A percentile compares a stretch with the other conserved stretches of the same genome.
These are phyloP conservation scores for Uria lomvia DNA, from an alignment of 2,113 vertebrate genomes.

Conservation along the genomic window DNA sequence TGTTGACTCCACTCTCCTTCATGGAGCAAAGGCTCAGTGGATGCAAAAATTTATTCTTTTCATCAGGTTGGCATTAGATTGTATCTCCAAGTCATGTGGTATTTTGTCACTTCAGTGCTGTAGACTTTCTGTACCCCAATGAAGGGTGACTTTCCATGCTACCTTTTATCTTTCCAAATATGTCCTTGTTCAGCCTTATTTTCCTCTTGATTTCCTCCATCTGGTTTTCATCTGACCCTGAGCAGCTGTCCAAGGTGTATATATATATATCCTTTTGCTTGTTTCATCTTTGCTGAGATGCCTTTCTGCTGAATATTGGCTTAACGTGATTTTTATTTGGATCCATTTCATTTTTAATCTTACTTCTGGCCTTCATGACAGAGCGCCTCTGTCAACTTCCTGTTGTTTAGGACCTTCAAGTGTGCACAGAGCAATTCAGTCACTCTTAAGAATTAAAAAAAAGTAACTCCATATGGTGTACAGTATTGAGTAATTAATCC, in stretches of 20 bases:
- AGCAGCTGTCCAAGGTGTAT: slow-evolving; percentile 61
- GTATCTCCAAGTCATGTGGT: background rate
- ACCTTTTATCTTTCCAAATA: slow-evolving; percentile 23
- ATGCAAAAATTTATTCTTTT: background rate
- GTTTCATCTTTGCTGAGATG: slow-evolving; percentile 17
- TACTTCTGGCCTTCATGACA: background rate
- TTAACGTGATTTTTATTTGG: slow-evolving; percentile 20
- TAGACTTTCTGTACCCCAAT: background rate
- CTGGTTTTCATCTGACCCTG: slow-evolving; percentile 40
- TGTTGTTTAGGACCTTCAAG: background rate
- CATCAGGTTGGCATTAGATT: background rate
- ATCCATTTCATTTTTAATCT: background rate
- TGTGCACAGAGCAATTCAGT: background rate
- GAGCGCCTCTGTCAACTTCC: background rate
- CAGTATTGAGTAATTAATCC: background rate
- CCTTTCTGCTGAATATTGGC: background rate
- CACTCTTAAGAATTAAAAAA: background rate
- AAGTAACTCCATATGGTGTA: background rate
- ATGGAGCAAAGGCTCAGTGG: background rate
- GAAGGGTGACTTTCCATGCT: slow-evolving; percentile 24
- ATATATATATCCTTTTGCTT: slow-evolving; percentile 16
- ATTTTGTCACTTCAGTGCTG: background rate
- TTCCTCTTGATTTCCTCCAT: slow-evolving; percentile 26
- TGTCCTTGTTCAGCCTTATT: background rate
- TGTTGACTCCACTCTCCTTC: background rate